Evolutionary conservation across 2,797 vertebrate species (phyloP).

Genomic region (Leptatherina wallacei): DNA sequence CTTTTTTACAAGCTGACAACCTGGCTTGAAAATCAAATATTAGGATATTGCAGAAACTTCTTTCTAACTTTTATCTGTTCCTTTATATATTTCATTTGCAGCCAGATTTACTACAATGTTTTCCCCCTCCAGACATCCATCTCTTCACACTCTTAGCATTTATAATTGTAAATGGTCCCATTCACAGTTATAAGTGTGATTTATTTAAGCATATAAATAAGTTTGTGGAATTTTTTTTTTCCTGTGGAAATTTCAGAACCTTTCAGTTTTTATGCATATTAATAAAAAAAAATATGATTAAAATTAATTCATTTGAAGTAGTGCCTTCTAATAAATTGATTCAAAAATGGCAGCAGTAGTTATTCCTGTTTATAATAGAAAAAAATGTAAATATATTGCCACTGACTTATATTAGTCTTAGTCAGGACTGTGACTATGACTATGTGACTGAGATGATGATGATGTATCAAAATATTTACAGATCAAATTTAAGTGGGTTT

Average conservation of each 20-base stretch:
- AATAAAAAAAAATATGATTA: too few species aligned
- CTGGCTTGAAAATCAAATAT: neutral
- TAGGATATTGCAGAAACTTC: slow-evolving; percentile 15
- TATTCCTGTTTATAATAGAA: too few species aligned
- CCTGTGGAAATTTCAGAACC: neutral
- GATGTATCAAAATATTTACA: neutral
- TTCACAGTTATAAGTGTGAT: neutral
- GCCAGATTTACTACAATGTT: neutral
- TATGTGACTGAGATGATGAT: slow-evolving; percentile 6
- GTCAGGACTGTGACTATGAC: neutral
- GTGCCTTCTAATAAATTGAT: neutral
- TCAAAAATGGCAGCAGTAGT: neutral
- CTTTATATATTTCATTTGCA: neutral
- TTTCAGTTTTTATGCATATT: neutral
- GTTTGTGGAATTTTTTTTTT: neutral
- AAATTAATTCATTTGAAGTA: neutral
- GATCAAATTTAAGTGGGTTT: neutral
- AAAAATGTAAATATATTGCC: neutral
- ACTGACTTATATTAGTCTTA: neutral
- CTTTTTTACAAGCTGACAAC: slow-evolving; percentile 36
- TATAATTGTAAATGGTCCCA: neutral
- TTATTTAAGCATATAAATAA: neutral
- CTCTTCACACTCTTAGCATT: neutral
- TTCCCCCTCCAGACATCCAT: neutral
- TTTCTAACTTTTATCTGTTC: slow-evolving; percentile 15